Base-by-base conservation (phyloP, 2,888 invertebrate species). In the Conus canariensis region DNA sequence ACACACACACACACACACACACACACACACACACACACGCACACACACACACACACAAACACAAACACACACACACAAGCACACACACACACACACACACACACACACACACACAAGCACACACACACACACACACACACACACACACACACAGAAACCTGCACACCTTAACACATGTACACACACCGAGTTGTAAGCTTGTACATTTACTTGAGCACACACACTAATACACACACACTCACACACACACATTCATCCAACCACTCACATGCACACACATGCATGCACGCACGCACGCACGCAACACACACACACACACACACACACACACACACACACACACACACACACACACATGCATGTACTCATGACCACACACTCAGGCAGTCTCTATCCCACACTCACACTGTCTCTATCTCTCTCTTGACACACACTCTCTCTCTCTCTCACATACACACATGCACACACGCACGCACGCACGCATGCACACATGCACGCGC, bases 241-340 rank as follows among this genome's bases (percentile, higher is more conserved):
- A 22, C 22, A 74, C 70, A 14, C 14, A 74, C 70, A 74, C 70
- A 22, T 30, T 30, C 22, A 70, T 8, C 70, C 12, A 7, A 70
- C 70, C 70, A 70, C 22, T 19, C 70, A 70, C 70, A 22, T 70
- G 70, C 70, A 70, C 70, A 70, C 70, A 70, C 1, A 70, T 22
- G 22, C 70, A 70, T 22, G 19, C n/a, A 70, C 70, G 19, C 70
- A 70, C 14, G 19, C 70, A 70, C 70, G 19, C 70, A 70, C 70
- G 19, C 70, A 70, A 30, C 80, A 80, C 80, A 80, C 80, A 80
- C 30, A 80, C 80, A 80, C 80, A 80, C 30, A 30, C 80, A 80
- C 25, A 45, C 30, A 9, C 25, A 9, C 80, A 30, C 80, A 80
- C 80, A 80, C 80, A 80, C 80, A 80, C 30, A 30, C 30, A 30